Conservation (phyloP, 1,140 invertebrate genomes). For the Leptopilina clavipes region DNA sequence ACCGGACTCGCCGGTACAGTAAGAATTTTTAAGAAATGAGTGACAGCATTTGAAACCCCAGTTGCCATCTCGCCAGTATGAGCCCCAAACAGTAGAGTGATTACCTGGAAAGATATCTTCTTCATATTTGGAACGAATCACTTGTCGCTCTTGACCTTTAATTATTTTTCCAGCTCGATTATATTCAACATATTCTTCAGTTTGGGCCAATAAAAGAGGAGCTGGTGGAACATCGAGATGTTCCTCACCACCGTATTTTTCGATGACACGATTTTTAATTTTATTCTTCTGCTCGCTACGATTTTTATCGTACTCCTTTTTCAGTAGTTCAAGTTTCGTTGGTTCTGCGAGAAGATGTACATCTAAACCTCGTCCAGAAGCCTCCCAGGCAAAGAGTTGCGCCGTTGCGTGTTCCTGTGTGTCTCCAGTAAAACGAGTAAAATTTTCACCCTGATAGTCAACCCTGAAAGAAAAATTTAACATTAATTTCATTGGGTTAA, state of each 20-base stretch:
- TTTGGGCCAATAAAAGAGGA: slow-evolving; percentile 93
- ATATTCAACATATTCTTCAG: slow-evolving; percentile 97
- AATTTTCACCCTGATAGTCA: slow-evolving; percentile 97
- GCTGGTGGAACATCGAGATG: slow-evolving; percentile 91
- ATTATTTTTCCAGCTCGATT: slow-evolving; percentile 91
- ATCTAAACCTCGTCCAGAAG: slow-evolving; percentile 94
- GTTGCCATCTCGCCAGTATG: slow-evolving; percentile 91
- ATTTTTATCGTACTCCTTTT: slow-evolving; percentile 92
- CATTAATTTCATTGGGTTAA: slow-evolving; percentile 40
- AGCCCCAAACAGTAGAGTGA: slow-evolving; percentile 96
- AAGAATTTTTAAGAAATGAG: slow-evolving; percentile 93
- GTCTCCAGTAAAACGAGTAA: slow-evolving; percentile 94
- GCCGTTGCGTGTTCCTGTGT: slow-evolving; percentile 92
- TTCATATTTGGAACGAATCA: slow-evolving; percentile 93
- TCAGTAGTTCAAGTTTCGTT: slow-evolving; percentile 94
- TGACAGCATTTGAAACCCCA: slow-evolving; percentile 99
- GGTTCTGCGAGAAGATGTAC: slow-evolving; percentile 98
- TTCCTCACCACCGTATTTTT: slow-evolving; percentile 94
- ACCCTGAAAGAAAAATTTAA: slow-evolving; percentile 77
- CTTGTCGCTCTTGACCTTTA: slow-evolving; percentile 90
- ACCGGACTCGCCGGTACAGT: slow-evolving; percentile 89
- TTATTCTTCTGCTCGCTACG: slow-evolving; percentile 90
- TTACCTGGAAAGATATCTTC: slow-evolving; percentile 96
- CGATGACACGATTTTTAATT: slow-evolving; percentile 82
- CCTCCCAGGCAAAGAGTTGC: slow-evolving; percentile 99